Base-by-base conservation (phyloP, 2,888 invertebrate genomes). In the Eulithis prunata region DNA sequence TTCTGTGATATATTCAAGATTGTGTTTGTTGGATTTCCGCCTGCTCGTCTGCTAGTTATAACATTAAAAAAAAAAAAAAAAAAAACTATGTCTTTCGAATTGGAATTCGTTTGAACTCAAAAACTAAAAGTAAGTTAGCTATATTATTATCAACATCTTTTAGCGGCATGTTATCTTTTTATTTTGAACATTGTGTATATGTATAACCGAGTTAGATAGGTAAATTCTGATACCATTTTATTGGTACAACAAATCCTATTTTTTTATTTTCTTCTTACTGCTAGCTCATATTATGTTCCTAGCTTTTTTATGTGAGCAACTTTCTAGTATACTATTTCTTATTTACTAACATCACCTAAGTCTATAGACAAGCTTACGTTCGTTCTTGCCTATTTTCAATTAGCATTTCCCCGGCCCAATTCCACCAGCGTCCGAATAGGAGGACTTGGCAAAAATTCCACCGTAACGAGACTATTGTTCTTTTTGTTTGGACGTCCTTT, bases 401-500 rank as follows among this genome's bases (percentile, higher is more conserved):
- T 87, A 88, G 83, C 81, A 86, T 88, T 86, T 83, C 79, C 80
- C 81, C 80, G 71, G 75, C 74, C 77, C 77, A 54, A 38, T 57
- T 61, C 74, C 72, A 76, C 74, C 73, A 75, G 76, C 74, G 73
- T 70, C 66, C 71, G 53, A 62, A 66, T 61, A 68, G 71, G 75
- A 74, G 76, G 77, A 78, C 77, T 80, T 80, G 82, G 83, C 81
- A 83, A 85, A 85, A 85, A 84, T 84, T 78, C 77, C 76, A 84
- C 76, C 76, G 79, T 89, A 89, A 90, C 86, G 86, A 89, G 84
- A 80, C 79, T 83, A 89, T 89, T 90, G 89, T 90, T 82, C 82
- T 87, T 88, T 86, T 89, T 89, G 86, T 88, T 87, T 87, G 82
- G 82, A 73, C 76, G 78, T 84, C 80, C 81, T 84, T 83, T 85